Evolutionary conservation across 2,113 vertebrate genomes (phyloP).

Genomic region (Propithecus coquereli): DNA sequence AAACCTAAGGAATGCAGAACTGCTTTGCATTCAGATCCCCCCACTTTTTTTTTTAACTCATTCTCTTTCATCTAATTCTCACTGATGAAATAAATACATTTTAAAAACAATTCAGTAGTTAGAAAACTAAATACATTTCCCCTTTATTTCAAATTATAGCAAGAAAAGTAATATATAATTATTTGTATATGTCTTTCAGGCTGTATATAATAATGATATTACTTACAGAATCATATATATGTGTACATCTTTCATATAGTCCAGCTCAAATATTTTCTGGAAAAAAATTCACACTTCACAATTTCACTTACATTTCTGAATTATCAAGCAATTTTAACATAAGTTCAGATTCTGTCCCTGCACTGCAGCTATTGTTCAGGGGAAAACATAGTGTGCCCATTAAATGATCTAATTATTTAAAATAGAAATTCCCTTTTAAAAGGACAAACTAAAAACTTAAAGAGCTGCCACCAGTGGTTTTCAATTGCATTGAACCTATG

Average conservation of each 20-base stretch:
- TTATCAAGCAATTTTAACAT: slow-evolving; percentile 11
- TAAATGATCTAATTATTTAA: slow-evolving; percentile 40
- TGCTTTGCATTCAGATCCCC: slow-evolving; percentile 59
- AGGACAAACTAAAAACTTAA: slow-evolving; percentile 5
- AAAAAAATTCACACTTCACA: not conserved
- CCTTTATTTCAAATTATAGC: slow-evolving; percentile 26
- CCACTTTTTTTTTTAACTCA: not conserved
- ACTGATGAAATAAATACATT: slow-evolving; percentile 63
- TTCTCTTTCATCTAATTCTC: slow-evolving; percentile 70
- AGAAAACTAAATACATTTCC: slow-evolving; percentile 53
- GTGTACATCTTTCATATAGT: not conserved
- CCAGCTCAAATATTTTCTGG: slow-evolving; percentile 33
- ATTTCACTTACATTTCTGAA: slow-evolving; percentile 47
- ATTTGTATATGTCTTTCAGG: not conserved
- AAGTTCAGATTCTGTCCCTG: slow-evolving; percentile 2
- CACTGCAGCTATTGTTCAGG: not conserved
- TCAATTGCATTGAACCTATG: not conserved
- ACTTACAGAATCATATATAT: not conserved
- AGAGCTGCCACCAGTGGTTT: not conserved
- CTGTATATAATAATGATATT: not conserved
- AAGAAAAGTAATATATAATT: not conserved
- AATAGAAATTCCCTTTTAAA: slow-evolving; percentile 35
- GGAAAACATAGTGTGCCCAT: slow-evolving; percentile 26
- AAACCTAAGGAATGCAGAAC: slow-evolving; percentile 76
- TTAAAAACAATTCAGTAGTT: slow-evolving; percentile 65